Base-by-base conservation (phyloP, 2,888 invertebrate genomes). In the Apoderus coryli region DNA sequence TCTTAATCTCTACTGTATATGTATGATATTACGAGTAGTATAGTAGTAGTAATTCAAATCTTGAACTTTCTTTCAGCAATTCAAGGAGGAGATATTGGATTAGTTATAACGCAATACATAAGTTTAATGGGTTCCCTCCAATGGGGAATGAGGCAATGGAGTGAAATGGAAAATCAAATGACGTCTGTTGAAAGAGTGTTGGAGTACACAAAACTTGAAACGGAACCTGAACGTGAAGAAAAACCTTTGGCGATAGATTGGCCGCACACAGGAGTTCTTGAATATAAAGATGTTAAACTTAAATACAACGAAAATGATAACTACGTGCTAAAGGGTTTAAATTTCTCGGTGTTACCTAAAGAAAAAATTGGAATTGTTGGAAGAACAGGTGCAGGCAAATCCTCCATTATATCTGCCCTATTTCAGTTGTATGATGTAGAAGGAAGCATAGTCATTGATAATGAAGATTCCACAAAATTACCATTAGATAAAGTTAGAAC, bases 351-450 rank as follows among this genome's bases (percentile, higher is more conserved):
- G 29, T 63, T 74, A 45, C 65, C 74, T n/a, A 71, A 70, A 34
- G 71, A 72, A 61, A 78, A 78, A 63, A 64, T 82, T 13, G 84
- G 84, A 3, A 73, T 85, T 5, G 77, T 82, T 3, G 85, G 86
- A 1, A 60, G 85, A 44, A 86, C 86, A 0, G 86, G 86, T 0
- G 85, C 85, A 2, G 86, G 85, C n/a, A 82, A 82, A 52, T 76
- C 78, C 0, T 80, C 80, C 0, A 56, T 80, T 19, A 19, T 19
- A 43, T 66, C 77, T 0, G 78, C 80, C 2, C 57, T 90, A 12
- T 89, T 88, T 55, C 77, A 90, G 34, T 53, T 95, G 37, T 76
- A 81, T 4, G 76, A 75, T 38, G 63, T 78, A 24, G 73, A 76
- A 31, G 93, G 93, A 0, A 61, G 67, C 13, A 76, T 95, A 22